Conservation (phyloP, 2,888 invertebrate species). For the Coelopa pilipes region DNA sequence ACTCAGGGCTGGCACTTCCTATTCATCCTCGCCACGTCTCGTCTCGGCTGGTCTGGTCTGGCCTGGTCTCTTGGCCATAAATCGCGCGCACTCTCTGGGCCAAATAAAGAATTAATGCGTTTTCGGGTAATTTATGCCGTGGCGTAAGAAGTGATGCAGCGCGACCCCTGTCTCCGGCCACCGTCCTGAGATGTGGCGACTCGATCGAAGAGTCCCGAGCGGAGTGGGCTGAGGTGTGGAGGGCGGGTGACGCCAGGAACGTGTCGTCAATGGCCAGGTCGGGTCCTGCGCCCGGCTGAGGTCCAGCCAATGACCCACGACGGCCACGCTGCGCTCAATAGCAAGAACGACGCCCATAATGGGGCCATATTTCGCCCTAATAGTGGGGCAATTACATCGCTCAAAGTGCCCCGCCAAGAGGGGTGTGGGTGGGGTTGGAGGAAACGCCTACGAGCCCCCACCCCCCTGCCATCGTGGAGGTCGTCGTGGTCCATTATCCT, state of each 20-base stretch:
- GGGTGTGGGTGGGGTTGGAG: background rate
- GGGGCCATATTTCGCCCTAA: slow-evolving; percentile 1
- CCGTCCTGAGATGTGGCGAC: background rate
- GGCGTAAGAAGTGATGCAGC: background rate
- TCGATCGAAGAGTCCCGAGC: background rate
- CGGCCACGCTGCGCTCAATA: slow-evolving; percentile 26
- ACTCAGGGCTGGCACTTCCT: background rate
- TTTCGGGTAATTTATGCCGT: slow-evolving; percentile 31
- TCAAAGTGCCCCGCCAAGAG: background rate
- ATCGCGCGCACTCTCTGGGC: slow-evolving; percentile 50
- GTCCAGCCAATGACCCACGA: slow-evolving; percentile 19
- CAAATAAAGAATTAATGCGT: slow-evolving; percentile 36
- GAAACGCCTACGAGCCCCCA: no score
- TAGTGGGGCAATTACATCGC: slow-evolving; percentile 21
- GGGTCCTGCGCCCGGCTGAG: no score
- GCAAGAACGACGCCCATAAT: background rate
- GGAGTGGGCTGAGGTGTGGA: background rate
- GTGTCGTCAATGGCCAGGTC: background rate
- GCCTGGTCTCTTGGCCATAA: slow-evolving; percentile 51
- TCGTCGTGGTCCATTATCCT: background rate
- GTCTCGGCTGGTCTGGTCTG: background rate
- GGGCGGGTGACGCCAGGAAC: background rate
- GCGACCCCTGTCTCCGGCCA: no score
- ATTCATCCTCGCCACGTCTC: background rate
- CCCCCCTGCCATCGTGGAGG: no score